Conservation (phyloP, 2,797 vertebrate species). For the Pseudochirops corinnae region DNA sequence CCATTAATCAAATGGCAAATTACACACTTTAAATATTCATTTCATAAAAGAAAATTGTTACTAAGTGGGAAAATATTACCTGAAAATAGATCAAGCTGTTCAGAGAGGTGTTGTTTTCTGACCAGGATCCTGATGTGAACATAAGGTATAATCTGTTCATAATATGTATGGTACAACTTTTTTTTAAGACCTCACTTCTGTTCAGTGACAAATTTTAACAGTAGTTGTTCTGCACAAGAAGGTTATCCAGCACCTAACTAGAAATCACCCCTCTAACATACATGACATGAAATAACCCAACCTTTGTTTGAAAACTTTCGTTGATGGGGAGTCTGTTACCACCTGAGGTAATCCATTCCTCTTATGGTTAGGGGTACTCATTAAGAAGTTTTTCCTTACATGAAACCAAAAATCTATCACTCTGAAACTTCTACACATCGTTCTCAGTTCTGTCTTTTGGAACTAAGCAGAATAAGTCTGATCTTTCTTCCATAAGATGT, state of each 20-base stretch:
- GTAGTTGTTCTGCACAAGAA: background rate
- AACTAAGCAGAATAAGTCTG: background rate
- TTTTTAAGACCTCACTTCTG: background rate
- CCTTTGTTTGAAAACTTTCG: background rate
- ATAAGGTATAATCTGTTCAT: background rate
- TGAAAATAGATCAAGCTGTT: conserved; percentile 9
- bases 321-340: background rate
- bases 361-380: background rate
- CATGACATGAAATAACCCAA: background rate
- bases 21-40: conserved; percentile 2
- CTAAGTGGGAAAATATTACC: conserved; percentile 5
- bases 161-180: background rate
- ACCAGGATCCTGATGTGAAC: background rate
- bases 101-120: conserved; percentile 4
- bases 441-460: background rate
- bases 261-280: background rate
- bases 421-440: background rate
- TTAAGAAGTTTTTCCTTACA: background rate
- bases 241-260: background rate
- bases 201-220: background rate
- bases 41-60: conserved; percentile 5
- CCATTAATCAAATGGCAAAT: conserved; percentile 5
- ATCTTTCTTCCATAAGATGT: background rate
- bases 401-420: background rate
- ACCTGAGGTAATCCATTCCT: background rate